Evolutionary conservation across 2,797 vertebrate genomes (phyloP).

Genomic region (Darevskia nairensis): DNA sequence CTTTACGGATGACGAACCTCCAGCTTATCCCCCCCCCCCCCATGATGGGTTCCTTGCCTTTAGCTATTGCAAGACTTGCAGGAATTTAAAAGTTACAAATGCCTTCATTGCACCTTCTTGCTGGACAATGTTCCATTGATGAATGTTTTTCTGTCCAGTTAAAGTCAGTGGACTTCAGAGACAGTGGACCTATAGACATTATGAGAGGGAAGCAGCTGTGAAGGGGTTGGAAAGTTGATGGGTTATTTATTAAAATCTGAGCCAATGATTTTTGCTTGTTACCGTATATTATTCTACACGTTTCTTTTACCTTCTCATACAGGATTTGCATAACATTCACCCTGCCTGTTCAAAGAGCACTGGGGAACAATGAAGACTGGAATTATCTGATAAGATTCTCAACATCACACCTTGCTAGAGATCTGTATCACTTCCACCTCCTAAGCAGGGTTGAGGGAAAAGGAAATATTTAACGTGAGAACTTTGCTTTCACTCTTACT

Average conservation of each 20-base stretch:
- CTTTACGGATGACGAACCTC: not conserved
- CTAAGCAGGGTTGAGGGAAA: not conserved
- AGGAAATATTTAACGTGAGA: not conserved
- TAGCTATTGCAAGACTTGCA: not conserved
- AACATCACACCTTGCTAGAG: not conserved
- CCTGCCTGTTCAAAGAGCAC: not conserved
- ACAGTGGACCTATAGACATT: not conserved
- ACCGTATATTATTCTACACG: not conserved
- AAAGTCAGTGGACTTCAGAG: not conserved
- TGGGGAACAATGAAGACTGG: not conserved
- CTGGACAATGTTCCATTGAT: not conserved
- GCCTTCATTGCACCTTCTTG: not conserved
- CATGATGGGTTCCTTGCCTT: not conserved
- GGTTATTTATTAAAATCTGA: not conserved
- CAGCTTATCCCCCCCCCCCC: not conserved
- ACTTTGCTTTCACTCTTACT: not conserved
- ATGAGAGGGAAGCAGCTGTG: not conserved
- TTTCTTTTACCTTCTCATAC: not conserved
- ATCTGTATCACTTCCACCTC: not conserved
- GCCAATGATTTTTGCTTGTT: not conserved
- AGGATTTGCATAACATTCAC: not conserved
- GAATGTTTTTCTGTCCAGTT: not conserved
- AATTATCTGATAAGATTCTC: not conserved
- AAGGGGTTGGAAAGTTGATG: not conserved
- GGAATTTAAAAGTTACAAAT: not conserved